Conservation (phyloP, 2,888 invertebrate species). For the Ellobium chinense region DNA sequence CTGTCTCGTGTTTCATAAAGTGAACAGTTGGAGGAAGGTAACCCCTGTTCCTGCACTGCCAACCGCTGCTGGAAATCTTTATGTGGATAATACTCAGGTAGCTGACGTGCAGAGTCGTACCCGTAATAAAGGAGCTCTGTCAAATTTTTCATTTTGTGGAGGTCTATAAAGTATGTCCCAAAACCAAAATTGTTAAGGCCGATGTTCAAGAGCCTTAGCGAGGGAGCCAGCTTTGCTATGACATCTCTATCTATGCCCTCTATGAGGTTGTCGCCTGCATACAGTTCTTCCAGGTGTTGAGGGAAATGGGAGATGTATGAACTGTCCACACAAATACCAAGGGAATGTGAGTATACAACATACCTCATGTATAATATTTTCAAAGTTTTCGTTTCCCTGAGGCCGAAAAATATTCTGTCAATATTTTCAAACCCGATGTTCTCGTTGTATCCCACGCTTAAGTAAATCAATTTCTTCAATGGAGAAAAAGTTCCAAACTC, state of each 20-base stretch:
- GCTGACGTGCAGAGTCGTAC: not conserved
- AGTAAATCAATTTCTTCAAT: not conserved
- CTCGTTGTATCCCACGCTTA: not conserved
- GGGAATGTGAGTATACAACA: not conserved
- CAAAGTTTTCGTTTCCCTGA: not conserved
- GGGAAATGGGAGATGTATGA: not conserved
- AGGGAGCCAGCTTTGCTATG: not conserved
- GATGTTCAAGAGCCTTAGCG: not conserved
- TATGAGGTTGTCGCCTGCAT: not conserved
- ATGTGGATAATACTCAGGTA: not conserved
- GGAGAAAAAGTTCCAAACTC: not conserved
- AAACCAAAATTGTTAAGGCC: constrained; percentile 17
- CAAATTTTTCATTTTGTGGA: not conserved
- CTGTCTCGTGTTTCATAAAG: too few species aligned
- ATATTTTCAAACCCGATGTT: not conserved
- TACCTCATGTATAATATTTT: not conserved
- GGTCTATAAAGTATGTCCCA: constrained; percentile 14
- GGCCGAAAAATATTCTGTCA: not conserved
- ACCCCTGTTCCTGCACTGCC: too few species aligned
- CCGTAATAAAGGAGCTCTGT: not conserved
- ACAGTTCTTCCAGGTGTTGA: not conserved
- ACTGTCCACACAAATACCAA: constrained; percentile 10
- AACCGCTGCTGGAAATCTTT: too few species aligned
- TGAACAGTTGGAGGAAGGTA: too few species aligned
- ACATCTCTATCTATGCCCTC: not conserved